These are phyloP conservation scores for Drosophila azteca DNA, from an alignment of 1,140 invertebrate species.

Conservation along the genomic window DNA sequence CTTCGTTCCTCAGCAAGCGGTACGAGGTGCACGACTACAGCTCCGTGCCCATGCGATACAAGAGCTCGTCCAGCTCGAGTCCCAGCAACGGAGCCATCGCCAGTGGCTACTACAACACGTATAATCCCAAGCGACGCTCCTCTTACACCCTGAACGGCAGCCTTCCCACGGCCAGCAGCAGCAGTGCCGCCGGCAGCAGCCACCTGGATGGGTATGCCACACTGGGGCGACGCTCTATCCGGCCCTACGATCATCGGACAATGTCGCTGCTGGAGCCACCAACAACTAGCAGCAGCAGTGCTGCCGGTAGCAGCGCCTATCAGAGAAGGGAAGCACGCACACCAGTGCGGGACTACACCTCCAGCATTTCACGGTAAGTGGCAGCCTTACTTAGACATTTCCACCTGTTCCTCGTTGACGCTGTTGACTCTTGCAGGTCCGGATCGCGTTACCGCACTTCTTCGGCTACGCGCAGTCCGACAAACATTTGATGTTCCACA, in stretches of 20 bases:
- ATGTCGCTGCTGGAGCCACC: constrained; percentile 76
- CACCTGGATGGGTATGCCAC: constrained; percentile 79
- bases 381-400: not conserved
- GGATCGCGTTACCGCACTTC: constrained; percentile 77
- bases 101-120: constrained; percentile 75
- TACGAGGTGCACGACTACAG: constrained; percentile 70
- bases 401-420: not conserved
- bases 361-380: constrained; percentile 73
- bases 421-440: constrained; percentile 45
- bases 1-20: constrained; percentile 68
- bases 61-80: constrained; percentile 74
- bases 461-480: constrained; percentile 78
- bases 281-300: constrained; percentile 28
- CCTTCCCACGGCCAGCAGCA: constrained; percentile 43
- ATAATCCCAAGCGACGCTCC: constrained; percentile 79
- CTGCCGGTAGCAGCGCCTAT: constrained; percentile 46
- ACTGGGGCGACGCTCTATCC: constrained; percentile 70
- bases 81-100: constrained; percentile 64
- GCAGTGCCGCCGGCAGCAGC: constrained; percentile 38
- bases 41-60: constrained; percentile 70
- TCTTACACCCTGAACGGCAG: constrained; percentile 76
- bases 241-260: constrained; percentile 78
- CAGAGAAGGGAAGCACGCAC: constrained; percentile 66
- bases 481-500: constrained; percentile 83
- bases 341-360: constrained; percentile 71